Evolutionary conservation across 2,888 invertebrate genomes (phyloP), one percentile per base, ranked within the genome.

Genomic region (Furcula furcula): DNA sequence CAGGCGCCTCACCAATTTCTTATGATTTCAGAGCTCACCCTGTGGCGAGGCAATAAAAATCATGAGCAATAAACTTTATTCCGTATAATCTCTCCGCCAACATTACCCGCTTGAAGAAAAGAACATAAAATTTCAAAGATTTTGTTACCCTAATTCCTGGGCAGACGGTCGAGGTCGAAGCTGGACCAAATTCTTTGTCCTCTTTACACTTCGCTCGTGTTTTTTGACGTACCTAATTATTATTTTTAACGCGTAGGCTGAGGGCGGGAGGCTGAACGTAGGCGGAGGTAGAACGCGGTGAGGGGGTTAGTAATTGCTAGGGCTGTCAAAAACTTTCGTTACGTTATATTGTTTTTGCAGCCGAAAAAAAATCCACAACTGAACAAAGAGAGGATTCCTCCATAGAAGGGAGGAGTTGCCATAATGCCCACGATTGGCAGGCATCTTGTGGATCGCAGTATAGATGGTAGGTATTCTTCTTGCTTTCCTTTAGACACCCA

Each of bases 201-300:
- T 47, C 34, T 46, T 45, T 46, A 39, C 39, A 47, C 39, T 22
- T 32, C 31, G 36, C 34, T 31, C 13, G 36, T 51, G 51, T 45
- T 47, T 49, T 55, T 51, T 46, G 50, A 49, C 41, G 45, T 55
- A 43, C 35, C 52, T 56, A 54, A 55, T 61, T 60, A 56, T 47
- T 53, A 58, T 56, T 60, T 56, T 58, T 48, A 43, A 42, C 45
- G 52, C 47, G 51, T 58, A 51, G 46, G 45, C 26, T 46, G 43
- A 32, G 38, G 35, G 49, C 25, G 46, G 38, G 23, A 2, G 36
- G 29, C 23, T 13, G 30, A 19, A 28, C 19, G 40, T 10, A 40
- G 12, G 18, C 4, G 25, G 20, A 18, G 27, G 35, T n/a, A n/a
- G n/a, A n/a, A n/a, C n/a, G 11, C 19, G 31, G 29, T 7, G 28